A percentile compares a stretch with the other conserved stretches of the same genome.
phyloP scores from a whole-genome alignment of 2,113 vertebrate species.

The Podilymbus podiceps region DNA sequence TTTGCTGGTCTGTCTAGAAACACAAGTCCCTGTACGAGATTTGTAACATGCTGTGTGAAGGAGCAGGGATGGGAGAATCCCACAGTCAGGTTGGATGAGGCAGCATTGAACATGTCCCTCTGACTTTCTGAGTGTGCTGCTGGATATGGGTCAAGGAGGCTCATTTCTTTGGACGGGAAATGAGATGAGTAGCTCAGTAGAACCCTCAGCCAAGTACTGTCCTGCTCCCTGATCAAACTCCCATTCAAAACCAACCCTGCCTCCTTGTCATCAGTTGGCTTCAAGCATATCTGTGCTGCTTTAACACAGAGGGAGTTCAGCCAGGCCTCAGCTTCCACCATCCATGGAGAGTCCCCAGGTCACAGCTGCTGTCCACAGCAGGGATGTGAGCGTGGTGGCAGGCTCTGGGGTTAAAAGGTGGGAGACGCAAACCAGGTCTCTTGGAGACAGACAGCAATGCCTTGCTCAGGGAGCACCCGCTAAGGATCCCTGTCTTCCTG shows the following conservation, averaged over 20 bases:
- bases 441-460: neutral
- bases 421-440: neutral
- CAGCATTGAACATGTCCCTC: neutral
- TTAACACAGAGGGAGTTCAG: neutral
- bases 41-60: neutral
- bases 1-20: neutral
- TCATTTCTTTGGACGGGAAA: neutral
- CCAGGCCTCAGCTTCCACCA: neutral
- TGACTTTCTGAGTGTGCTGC: neutral
- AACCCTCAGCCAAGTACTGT: neutral
- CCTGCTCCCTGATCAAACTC: neutral
- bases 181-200: neutral
- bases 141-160: neutral
- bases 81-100: neutral
- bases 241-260: neutral
- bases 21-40: neutral
- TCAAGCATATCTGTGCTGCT: neutral
- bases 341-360: neutral
- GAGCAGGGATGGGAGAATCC: neutral
- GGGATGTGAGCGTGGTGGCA: neutral
- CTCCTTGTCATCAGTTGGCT: neutral
- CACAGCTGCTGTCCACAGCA: neutral
- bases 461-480: neutral
- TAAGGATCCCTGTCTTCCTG: neutral
- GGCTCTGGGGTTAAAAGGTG: neutral